Evolutionary conservation across 2,113 vertebrate species (phyloP).

Genomic region (Murina feae): DNA sequence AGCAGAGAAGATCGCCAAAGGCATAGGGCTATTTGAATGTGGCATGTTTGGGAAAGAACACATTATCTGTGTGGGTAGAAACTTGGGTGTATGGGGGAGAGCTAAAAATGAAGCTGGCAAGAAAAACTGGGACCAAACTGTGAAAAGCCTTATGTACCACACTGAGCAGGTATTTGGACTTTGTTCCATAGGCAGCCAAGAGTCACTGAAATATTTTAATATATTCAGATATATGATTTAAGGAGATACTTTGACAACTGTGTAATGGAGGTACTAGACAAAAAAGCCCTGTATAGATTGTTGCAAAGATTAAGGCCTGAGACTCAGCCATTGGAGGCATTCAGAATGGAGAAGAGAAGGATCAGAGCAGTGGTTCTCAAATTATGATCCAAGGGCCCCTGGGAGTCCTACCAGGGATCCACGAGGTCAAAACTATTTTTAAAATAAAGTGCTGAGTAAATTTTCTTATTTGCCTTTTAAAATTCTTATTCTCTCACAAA

Average conservation of each 20-base stretch:
- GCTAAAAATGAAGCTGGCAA: not conserved
- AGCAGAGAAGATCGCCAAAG: not conserved
- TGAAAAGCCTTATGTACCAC: not conserved
- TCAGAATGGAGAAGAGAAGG: not conserved
- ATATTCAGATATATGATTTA: not conserved
- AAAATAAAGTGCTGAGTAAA: too few relatives aligned
- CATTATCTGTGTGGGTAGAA: not conserved
- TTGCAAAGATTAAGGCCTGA: not conserved
- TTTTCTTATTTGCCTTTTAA: not conserved
- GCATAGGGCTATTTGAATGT: not conserved
- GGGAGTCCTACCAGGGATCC: not conserved
- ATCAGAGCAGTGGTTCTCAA: not conserved
- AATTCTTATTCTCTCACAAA: conserved; percentile 18
- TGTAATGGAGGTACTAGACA: not conserved
- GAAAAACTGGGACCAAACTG: not conserved
- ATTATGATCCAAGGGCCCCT: not conserved
- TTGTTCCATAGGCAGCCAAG: not conserved
- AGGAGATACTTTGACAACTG: not conserved
- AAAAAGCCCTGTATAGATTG: not conserved
- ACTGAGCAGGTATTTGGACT: not conserved
- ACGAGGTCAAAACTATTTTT: conserved; percentile 20
- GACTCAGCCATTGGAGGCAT: not conserved
- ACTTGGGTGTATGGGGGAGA: not conserved
- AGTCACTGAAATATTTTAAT: not conserved
- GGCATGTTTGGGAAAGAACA: not conserved